Conservation (phyloP, 2,888 invertebrate species). For the Leptarthrus brevirostris region DNA sequence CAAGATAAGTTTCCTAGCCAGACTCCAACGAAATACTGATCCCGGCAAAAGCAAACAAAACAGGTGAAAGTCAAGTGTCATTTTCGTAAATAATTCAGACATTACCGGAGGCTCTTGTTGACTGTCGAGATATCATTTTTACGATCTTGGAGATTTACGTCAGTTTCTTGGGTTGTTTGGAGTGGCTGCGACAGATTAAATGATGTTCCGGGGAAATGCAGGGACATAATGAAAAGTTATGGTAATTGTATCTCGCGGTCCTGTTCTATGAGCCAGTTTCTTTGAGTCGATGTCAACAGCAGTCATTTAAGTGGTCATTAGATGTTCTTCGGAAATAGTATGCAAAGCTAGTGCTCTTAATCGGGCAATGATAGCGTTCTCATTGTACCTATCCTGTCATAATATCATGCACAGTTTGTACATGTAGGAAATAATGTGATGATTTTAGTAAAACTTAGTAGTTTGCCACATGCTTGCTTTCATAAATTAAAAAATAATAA, state of each 20-base stretch:
- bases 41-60: constrained; percentile 50
- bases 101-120: constrained; percentile 50
- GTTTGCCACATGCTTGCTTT: constrained; percentile 11
- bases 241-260: constrained; percentile 42
- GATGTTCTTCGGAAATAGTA: constrained; percentile 35
- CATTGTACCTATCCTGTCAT: constrained; percentile 22
- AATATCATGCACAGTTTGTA: constrained; percentile 26
- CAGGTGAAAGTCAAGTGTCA: constrained; percentile 58
- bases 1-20: constrained; percentile 1
- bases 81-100: constrained; percentile 58
- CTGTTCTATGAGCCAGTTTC: constrained; percentile 31
- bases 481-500: constrained; percentile 32
- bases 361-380: constrained; percentile 33
- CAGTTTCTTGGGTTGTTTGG: constrained; percentile 17
- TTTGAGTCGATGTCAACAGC: constrained; percentile 48
- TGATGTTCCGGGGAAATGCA: constrained; percentile 30
- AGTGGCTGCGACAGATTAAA: neutral
- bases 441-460: constrained; percentile 5
- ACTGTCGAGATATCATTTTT: constrained; percentile 49
- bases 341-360: constrained; percentile 46
- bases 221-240: constrained; percentile 50
- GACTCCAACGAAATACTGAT: neutral
- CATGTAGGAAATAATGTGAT: constrained; percentile 9
- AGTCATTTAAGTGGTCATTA: constrained; percentile 50
- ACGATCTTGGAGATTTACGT: constrained; percentile 45